Evolutionary conservation across 2,888 invertebrate genomes (phyloP), one percentile per base, ranked within the genome.

Genomic region (Flexamia atlantica): DNA sequence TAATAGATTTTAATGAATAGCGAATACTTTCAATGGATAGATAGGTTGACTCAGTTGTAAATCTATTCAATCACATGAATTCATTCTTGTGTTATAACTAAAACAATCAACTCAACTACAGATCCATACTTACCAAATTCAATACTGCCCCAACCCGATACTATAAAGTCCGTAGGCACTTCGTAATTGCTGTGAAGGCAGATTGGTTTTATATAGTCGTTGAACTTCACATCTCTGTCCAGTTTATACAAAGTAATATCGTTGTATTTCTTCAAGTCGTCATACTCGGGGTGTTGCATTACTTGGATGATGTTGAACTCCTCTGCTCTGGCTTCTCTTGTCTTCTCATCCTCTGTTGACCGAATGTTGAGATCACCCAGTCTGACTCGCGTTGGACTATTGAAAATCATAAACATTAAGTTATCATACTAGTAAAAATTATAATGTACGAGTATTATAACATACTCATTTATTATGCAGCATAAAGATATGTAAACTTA

Each of bases 101-200:
- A 36, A 36, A 36, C 4, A 7, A 36, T 36, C 5, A 36, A 36
- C 36, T 36, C 4, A 36, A 36, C 4, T 36, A 9, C 9, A 4
- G 36, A 36, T 36, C n/a, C 12, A 46, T 46, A 46, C 46, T 88
- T 88, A 50, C 90, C 89, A 64, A 86, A 89, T 10, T 88, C 88
- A 0, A 89, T 89, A 23, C 89, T 92, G 0, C 95, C 95, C 89
- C 94, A 95, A 9, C 95, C 95, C 40, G 92, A 92, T 0, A 93
- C 94, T 2, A 93, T 92, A 9, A 25, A 20, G 2, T 10, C 53
- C 36, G 25, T 68, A 32, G 57, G 53, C 12, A 82, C 20, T 0
- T 70, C n/a, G 20, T 82, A 68, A n/a, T 68, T 50, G n/a, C 23
- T 60, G 30, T 87, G 91, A 3, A 94, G 89, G 88, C 94, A 95